These are phyloP conservation scores for Sylvietta virens DNA, from an alignment of 2,113 vertebrate genomes.

Conservation along the genomic window DNA sequence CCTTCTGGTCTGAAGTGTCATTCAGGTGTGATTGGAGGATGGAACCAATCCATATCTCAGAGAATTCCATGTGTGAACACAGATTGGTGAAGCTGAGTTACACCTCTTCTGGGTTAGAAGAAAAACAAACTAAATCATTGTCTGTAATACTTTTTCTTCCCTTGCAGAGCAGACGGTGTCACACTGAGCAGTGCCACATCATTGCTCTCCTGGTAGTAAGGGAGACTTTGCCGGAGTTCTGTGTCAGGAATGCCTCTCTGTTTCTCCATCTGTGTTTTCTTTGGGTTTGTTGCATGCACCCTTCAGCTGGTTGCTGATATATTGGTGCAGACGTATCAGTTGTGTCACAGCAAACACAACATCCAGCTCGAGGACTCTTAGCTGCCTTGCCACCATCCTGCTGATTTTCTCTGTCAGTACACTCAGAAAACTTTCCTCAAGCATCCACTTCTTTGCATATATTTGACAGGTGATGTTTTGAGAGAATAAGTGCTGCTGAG, in stretches of 20 bases:
- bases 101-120: neutral
- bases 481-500: neutral
- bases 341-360: neutral
- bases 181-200: neutral
- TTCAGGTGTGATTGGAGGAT: rapidly evolving
- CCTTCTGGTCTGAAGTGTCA: rapidly evolving
- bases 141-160: neutral
- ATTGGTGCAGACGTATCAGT: rapidly evolving
- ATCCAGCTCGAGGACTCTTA: neutral
- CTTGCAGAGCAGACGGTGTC: rapidly evolving
- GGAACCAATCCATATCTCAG: rapidly evolving
- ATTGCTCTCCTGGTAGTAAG: neutral
- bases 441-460: rapidly evolving
- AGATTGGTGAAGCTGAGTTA: neutral
- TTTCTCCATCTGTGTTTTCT: neutral
- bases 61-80: too few species aligned
- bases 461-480: neutral
- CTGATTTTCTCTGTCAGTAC: neutral
- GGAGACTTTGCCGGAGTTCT: neutral
- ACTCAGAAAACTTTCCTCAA: neutral
- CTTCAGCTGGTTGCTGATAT: neutral
- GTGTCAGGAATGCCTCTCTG: neutral
- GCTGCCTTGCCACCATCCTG: rapidly evolving
- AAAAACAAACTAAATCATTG: neutral
- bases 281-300: neutral